Conservation (phyloP, 1,140 invertebrate genomes). For the Homarus americanus region DNA sequence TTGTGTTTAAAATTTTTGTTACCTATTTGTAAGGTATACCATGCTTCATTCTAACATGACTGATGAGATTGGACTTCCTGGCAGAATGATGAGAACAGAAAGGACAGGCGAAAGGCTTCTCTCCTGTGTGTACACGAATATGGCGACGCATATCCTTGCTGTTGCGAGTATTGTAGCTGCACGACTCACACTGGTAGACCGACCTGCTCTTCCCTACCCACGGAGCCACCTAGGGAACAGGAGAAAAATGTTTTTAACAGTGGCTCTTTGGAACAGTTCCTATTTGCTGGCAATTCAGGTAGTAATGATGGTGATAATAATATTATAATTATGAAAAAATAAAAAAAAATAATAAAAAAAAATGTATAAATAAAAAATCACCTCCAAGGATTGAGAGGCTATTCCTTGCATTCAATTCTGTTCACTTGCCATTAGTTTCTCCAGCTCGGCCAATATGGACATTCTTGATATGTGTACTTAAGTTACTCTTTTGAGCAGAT, state of each 20-base stretch:
- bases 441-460: slow-evolving; percentile 26
- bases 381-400: not conserved
- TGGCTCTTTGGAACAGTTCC: slow-evolving; percentile 12
- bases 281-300: not conserved
- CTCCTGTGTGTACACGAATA: slow-evolving; percentile 65
- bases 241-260: slow-evolving; percentile 60
- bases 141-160: slow-evolving; percentile 66
- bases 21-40: slow-evolving; percentile 38
- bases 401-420: not conserved
- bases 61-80: slow-evolving; percentile 59
- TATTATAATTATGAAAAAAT: too few relatives aligned
- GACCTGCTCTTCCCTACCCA: slow-evolving; percentile 67
- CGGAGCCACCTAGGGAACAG: slow-evolving; percentile 66
- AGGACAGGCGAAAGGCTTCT: slow-evolving; percentile 67
- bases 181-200: slow-evolving; percentile 64
- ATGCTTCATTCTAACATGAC: slow-evolving; percentile 64
- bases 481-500: slow-evolving; percentile 67
- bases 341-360: too few relatives aligned
- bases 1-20: not conserved
- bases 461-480: slow-evolving; percentile 60
- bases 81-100: slow-evolving; percentile 60
- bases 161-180: slow-evolving; percentile 68
- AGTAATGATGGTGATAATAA: too few relatives aligned
- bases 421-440: slow-evolving; percentile 12
- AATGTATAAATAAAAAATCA: not conserved